Evolutionary conservation across 2,797 vertebrate species (phyloP), one percentile per base, ranked within the genome.

Genomic region (Poecilia picta): DNA sequence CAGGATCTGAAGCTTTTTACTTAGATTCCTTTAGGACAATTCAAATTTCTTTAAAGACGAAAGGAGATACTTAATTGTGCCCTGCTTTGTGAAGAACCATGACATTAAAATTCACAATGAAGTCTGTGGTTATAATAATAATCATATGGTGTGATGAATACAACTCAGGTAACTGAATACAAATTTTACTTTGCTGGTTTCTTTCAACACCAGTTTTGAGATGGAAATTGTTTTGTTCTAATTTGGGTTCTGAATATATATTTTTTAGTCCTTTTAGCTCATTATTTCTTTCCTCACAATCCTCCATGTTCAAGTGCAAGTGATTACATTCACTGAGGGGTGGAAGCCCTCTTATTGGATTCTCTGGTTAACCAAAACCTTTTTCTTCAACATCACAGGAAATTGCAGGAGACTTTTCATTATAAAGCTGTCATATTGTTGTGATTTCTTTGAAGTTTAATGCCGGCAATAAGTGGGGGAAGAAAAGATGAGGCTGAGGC

Each of bases 111-210:
- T 55, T 25, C 10, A 12, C 25, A 70, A 0, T 41, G 18, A 23
- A 68, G 36, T 41, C 18, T 23, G 36, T 41, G 20, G 18, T 41
- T 41, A 41, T 23, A 23, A 41, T 68, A 23, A 12, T 55, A 51
- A 79, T 84, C 78, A 43, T 4, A 13, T 36, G 36, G 36, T 36
- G 4, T 70, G 7, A 15, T 12, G 10, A 25, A 39, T 13, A 25
- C n/a, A 39, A 75, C 81, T 80, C 73, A 81, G 80, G 78, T 71
- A 74, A 86, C 71, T n/a, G 5, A n/a, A 13, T 13, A 70, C 23
- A 70, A 79, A 81, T 72, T 39, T 57, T 16, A 45, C 41, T 62
- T 83, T 82, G 62, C 76, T 46, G 66, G 5, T 31, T 82, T 84
- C 47, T 72, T 39, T 80, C 68, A 75, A 77, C 1, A 12, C 4